Base-by-base conservation (phyloP, 2,797 vertebrate genomes). In the Perodicticus potto region DNA sequence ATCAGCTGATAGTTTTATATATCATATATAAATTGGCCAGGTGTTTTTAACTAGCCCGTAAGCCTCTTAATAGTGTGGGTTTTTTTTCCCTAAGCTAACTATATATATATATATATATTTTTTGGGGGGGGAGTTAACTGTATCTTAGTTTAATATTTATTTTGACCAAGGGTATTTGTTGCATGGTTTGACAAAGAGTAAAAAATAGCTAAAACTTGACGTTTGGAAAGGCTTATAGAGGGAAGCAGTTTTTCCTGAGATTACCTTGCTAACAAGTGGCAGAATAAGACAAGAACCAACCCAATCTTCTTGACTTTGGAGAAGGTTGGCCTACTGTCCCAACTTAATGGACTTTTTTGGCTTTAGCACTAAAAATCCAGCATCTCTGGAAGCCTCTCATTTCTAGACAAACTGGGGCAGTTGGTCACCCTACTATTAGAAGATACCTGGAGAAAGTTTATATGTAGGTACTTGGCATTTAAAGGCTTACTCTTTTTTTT, bases 151-250 rank as follows among this genome's bases (percentile, higher is more conserved):
- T 91, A 89, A 55, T 93, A 86, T 0, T 91, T 29, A 93, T 83
- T 94, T 95, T 94, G 70, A 61, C 17, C 69, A 94, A 25, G 19
- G 23, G 2, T 29, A 40, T 81, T 90, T 70, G 59, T 94, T 82
- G 20, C 17, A 76, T 70, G 11, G 25, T 59, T 93, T 89, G 86
- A 43, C 27, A 74, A 63, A 40, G 43, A 74, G 63, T 81, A 82
- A 89, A 40, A 96, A 73, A 77, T 72, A 45, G 55, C 61, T 53
- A 73, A 96, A 96, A 86, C 7, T 53, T 72, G 25, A 76, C 59
- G 78, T 78, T 86, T 53, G 14, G 53, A 91, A 95, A 85, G 73
- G 78, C 11, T 67, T 76, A 59, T 43, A 85, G 53, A 87, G 27
- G n/a, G 34, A 88, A 87, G 61, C 23, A 19, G 32, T 80, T 94